Evolutionary conservation across 2,113 vertebrate species (phyloP).

Genomic region (Macaca mulatta): DNA sequence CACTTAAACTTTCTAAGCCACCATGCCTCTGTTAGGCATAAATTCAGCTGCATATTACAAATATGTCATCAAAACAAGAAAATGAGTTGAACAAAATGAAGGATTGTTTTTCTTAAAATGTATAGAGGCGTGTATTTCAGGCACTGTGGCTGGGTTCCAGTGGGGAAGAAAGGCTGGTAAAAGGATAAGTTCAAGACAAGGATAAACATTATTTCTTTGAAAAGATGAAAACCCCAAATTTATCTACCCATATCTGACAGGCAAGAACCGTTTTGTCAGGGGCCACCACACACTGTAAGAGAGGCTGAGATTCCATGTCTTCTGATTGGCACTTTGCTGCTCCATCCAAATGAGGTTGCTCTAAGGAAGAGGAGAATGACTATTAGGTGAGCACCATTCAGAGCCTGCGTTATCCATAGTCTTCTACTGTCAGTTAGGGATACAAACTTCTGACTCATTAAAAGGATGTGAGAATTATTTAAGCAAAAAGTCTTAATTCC

Average conservation of each 20-base stretch:
- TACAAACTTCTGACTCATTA: background rate
- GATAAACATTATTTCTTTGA: background rate
- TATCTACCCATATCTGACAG: fast-evolving
- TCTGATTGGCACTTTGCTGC: background rate
- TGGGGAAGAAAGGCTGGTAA: background rate
- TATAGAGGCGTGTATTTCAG: background rate
- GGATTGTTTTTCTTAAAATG: background rate
- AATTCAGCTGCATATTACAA: background rate
- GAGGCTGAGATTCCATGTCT: background rate
- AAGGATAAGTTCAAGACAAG: background rate
- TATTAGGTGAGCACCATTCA: background rate
- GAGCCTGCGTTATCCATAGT: fast-evolving
- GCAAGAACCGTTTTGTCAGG: background rate
- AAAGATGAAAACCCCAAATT: background rate
- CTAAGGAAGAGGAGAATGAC: background rate
- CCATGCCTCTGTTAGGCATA: fast-evolving
- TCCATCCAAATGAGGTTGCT: background rate
- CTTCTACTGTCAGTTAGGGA: background rate
- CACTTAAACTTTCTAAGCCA: background rate
- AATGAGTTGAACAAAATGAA: background rate
- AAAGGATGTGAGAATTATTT: background rate
- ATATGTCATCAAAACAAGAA: background rate
- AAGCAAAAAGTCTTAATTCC: background rate
- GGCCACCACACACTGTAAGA: no score
- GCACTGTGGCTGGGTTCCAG: fast-evolving